phyloP scores from a whole-genome alignment of 2,797 vertebrate species.

The Percopsis omiscomaycus region DNA sequence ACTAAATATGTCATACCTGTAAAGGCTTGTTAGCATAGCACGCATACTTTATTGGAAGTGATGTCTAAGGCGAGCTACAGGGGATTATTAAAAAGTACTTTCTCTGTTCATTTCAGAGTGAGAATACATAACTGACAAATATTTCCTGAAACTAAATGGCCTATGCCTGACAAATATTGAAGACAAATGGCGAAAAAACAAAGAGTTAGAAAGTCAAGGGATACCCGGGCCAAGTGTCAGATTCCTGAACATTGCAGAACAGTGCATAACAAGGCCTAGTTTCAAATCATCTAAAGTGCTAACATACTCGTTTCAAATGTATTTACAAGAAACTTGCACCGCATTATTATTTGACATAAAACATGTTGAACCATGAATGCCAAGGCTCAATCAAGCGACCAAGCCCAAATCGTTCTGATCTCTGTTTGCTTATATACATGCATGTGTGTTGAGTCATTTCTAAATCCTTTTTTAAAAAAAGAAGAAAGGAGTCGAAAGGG shows the following conservation, averaged over 20 bases:
- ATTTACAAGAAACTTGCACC: conserved; percentile 48
- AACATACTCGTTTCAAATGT: conserved; percentile 35
- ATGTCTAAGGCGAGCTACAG: background rate
- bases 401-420: conserved; percentile 22
- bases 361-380: conserved; percentile 45
- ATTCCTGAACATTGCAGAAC: conserved; percentile 37
- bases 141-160: too few relatives aligned
- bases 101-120: background rate
- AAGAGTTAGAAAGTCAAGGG: conserved; percentile 34
- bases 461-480: conserved; percentile 16
- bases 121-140: too few relatives aligned
- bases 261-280: background rate
- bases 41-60: background rate
- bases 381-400: conserved; percentile 30
- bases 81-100: background rate
- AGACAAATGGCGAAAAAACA: background rate
- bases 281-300: conserved; percentile 56
- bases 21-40: background rate
- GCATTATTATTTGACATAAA: conserved; percentile 44
- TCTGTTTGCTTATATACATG: conserved; percentile 12
- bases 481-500: background rate
- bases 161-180: too few relatives aligned
- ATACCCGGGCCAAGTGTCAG: conserved; percentile 40
- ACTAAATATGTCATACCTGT: background rate
- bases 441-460: background rate